A percentile compares a stretch with the other conserved stretches of the same genome.
Evolutionary conservation across 2,113 vertebrate species (phyloP).

Genomic region (Otocyon megalotis): DNA sequence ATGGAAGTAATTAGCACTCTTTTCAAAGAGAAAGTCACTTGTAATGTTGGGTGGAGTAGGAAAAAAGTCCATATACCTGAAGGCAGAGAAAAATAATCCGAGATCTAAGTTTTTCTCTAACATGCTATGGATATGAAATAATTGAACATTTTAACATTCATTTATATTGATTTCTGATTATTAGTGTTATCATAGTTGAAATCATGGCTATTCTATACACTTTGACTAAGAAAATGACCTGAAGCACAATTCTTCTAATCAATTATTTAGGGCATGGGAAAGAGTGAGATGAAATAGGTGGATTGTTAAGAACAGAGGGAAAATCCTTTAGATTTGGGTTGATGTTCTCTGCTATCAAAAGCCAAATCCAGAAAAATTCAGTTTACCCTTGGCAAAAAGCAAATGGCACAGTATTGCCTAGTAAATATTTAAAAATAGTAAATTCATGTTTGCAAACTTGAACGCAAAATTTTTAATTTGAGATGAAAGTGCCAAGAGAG

Average conservation of each 20-base stretch:
- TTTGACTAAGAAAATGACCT: background rate
- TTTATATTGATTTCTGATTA: background rate
- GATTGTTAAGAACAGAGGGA: background rate
- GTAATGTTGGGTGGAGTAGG: conserved; percentile 94
- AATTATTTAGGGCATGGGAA: background rate
- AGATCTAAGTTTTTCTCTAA: background rate
- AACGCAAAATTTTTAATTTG: background rate
- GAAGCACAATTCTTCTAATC: background rate
- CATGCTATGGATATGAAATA: background rate
- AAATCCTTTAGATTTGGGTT: background rate
- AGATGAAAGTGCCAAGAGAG: conserved; percentile 44
- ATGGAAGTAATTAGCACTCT: conserved; percentile 98
- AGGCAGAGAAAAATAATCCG: conserved; percentile 53
- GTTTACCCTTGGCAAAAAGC: background rate
- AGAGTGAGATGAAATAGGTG: background rate
- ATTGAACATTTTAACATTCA: background rate
- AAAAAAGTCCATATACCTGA: conserved; percentile 99
- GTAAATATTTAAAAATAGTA: conserved; percentile 1
- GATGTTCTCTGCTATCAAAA: conserved; percentile 13
- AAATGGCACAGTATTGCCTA: background rate
- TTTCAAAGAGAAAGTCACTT: conserved; percentile 96
- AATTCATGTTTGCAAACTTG: conserved; percentile 37
- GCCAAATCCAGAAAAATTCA: background rate
- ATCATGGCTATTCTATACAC: background rate
- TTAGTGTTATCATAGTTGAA: background rate